Percentiles rank a stretch among this genome's conserved stretches.
Evolutionary conservation across 2,888 invertebrate species (phyloP).

Genomic region (Drosophila acutilabella): DNA sequence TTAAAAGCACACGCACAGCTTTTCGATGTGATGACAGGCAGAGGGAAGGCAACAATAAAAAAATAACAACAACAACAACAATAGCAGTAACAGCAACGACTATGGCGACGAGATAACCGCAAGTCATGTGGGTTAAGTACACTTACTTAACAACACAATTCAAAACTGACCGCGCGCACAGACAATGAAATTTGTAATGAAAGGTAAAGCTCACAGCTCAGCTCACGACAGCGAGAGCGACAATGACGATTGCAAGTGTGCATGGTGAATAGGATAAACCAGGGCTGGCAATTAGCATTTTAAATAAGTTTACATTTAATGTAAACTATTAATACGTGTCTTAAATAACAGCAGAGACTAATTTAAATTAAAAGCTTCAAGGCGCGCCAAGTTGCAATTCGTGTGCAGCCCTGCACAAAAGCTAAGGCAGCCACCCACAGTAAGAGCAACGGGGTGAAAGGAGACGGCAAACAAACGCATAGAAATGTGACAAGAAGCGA

Average conservation of each 20-base stretch:
- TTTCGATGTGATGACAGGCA: conserved; percentile 74
- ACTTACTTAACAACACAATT: conserved; percentile 80
- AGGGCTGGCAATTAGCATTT: conserved; percentile 39
- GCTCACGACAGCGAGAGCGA: conserved; percentile 39
- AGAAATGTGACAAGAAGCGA: conserved; percentile 44
- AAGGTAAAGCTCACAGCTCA: conserved; percentile 60
- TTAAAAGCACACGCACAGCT: conserved; percentile 70
- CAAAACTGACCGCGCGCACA: conserved; percentile 76
- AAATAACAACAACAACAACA: conserved; percentile 34
- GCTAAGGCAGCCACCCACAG: conserved; percentile 29
- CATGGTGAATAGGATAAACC: conserved; percentile 42
- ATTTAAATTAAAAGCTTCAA: background rate
- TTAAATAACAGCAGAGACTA: background rate
- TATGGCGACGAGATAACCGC: conserved; percentile 64
- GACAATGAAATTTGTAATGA: conserved; percentile 73
- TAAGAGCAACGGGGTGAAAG: conserved; percentile 41
- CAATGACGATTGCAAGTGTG: conserved; percentile 36
- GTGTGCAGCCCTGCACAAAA: conserved; percentile 37
- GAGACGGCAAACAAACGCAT: conserved; percentile 42
- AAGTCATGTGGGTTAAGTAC: conserved; percentile 81
- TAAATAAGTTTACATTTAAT: background rate
- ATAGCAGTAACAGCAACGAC: conserved; percentile 35
- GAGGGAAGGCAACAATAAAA: conserved; percentile 18
- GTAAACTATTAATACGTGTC: background rate
- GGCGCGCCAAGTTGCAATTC: background rate